These are phyloP conservation scores for Celastrina argiolus DNA, from an alignment of 2,888 invertebrate species.

Conservation along the genomic window DNA sequence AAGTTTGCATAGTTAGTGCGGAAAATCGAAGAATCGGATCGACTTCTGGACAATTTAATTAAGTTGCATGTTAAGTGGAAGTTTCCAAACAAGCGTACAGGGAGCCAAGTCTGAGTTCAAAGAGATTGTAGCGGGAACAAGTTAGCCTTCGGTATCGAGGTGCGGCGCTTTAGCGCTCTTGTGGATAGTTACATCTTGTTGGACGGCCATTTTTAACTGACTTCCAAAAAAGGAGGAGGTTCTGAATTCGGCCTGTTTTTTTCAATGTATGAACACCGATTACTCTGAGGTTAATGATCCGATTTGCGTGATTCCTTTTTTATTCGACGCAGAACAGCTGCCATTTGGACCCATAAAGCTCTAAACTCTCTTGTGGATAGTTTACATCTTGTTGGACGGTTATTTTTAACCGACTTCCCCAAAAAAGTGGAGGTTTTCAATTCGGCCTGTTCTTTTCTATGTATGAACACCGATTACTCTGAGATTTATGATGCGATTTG, in stretches of 20 bases:
- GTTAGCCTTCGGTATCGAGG: slow-evolving; percentile 52
- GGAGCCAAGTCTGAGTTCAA: slow-evolving; percentile 42
- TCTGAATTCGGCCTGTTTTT: too few species aligned
- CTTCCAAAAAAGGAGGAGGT: too few species aligned
- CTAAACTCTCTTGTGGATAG: not conserved
- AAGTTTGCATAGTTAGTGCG: slow-evolving; percentile 15
- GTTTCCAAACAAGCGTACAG: slow-evolving; percentile 66
- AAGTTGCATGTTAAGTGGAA: slow-evolving; percentile 68
- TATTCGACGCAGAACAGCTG: too few species aligned
- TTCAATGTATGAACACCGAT: too few species aligned
- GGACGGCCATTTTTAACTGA: not conserved
- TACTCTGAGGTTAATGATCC: too few species aligned
- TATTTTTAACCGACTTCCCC: too few species aligned
- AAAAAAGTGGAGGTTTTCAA: too few species aligned
- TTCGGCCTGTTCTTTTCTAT: too few species aligned
- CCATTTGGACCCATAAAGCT: too few species aligned
- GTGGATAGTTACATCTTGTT: not conserved
- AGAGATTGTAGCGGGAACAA: slow-evolving; percentile 54
- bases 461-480: too few species aligned
- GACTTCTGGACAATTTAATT: slow-evolving; percentile 73
- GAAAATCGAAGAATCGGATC: slow-evolving; percentile 58
- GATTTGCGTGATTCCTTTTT: too few species aligned
- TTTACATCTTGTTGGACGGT: not conserved
- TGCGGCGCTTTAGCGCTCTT: slow-evolving; percentile 26
- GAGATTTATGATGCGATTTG: too few species aligned